phyloP scores from a whole-genome alignment of 2,888 invertebrate species.

The Stenodera caucasica region DNA sequence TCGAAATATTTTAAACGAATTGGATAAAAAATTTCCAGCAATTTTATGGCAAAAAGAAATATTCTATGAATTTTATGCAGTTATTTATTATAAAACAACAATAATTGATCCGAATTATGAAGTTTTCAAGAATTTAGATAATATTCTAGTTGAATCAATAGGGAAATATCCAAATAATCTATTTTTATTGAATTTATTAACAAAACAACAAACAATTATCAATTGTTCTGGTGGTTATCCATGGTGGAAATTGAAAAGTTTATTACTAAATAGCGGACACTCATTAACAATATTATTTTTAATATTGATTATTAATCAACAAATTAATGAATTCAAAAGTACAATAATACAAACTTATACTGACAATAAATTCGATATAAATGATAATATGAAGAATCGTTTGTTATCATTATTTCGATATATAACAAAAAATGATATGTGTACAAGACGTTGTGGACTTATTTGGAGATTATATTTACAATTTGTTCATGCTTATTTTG shows the following conservation, averaged over 20 bases:
- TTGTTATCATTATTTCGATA: constrained; percentile 50
- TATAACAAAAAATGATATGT: constrained; percentile 48
- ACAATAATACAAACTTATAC: constrained; percentile 47
- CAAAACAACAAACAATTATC: constrained; percentile 54
- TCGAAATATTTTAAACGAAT: constrained; percentile 44
- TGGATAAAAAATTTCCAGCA: constrained; percentile 35
- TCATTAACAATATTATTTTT: constrained; percentile 57
- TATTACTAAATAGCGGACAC: constrained; percentile 55
- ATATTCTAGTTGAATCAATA: constrained; percentile 53
- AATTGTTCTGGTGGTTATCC: constrained; percentile 52
- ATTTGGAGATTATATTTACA: constrained; percentile 67
- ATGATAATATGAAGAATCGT: constrained; percentile 46
- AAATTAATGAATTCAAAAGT: constrained; percentile 44
- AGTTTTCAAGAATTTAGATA: constrained; percentile 53
- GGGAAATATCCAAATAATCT: constrained; percentile 63
- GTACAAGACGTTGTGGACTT: constrained; percentile 59
- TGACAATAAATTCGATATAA: constrained; percentile 42
- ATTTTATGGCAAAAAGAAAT: constrained; percentile 51
- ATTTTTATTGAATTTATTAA: constrained; percentile 58
- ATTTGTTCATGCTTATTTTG: constrained; percentile 57
- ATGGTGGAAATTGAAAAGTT: constrained; percentile 60
- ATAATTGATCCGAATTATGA: constrained; percentile 47
- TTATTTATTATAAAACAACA: constrained; percentile 50
- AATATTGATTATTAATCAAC: constrained; percentile 54
- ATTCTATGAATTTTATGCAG: constrained; percentile 54